Base-by-base conservation (phyloP, 2,113 vertebrate species). In the Lepisosteus oculatus region DNA sequence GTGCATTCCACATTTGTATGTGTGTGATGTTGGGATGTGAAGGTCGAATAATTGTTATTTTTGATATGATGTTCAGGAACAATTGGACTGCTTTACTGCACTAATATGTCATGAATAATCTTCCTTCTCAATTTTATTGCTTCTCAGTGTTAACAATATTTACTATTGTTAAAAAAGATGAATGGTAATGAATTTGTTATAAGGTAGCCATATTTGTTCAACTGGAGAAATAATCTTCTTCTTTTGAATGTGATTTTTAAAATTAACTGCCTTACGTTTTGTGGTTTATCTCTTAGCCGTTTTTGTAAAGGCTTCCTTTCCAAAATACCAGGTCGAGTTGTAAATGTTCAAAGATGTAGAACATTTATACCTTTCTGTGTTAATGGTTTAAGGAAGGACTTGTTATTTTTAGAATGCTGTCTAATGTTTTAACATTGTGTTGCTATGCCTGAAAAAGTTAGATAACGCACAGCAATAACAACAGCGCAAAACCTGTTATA, bases 21-120 rank as follows among this genome's bases (percentile, higher is more conserved):
- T 73, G 71, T 11, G 47, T 15, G 43, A 61, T 17, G 70, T 9
- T 57, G 68, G 13, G 54, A 13, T 54, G 65, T n/a, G 55, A 70
- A 57, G 29, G 70, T 7, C 0, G 55, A 47, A 29, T 1, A 70
- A 61, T 8, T 6, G 12, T 42, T 63, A 3, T 63, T 4, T 63
- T 3, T 55, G 57, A 3, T 64, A 73, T 63, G 73, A 15, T 6
- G 9, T 6, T 7, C 55, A 54, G 67, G 45, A 45, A 17, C 61
- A 6, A 1, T 68, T 3, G 51, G 5, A 12, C 51, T 3, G 63
- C 44, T 65, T 65, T 14, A 43, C 1, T 4, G 41, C 13, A 15
- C 61, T 41, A 13, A 43, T 69, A 5, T 11, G 67, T 51, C 55
- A 3, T 5, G n/a, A 9, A 6, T 17, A 69, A 11, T 14, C 4